Percentiles rank a stretch among this genome's conserved stretches.
These are phyloP conservation scores for Stichopus horrens DNA, from an alignment of 53 echinoderm and acorn worm species.

Conservation along the genomic window DNA sequence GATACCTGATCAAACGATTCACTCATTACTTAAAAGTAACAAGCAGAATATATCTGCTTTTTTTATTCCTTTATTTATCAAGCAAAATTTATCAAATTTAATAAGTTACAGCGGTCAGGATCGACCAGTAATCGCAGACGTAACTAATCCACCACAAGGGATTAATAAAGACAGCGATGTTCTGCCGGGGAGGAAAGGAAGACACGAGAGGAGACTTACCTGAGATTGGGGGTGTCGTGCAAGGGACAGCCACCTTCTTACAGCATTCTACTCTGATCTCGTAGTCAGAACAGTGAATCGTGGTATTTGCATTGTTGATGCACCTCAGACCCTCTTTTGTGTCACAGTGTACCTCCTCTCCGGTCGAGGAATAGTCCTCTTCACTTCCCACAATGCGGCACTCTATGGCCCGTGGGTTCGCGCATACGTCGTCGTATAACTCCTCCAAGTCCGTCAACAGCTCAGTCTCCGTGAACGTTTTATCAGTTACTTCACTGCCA, in stretches of 20 bases:
- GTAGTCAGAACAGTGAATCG: constrained; percentile 1
- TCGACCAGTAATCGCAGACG: no score
- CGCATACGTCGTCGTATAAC: constrained; percentile 42
- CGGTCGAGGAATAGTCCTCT: not conserved
- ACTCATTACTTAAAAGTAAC: no score
- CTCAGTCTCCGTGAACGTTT: constrained; percentile 47
- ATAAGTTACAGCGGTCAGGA: no score
- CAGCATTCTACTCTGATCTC: constrained; percentile 34
- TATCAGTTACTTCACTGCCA: not conserved
- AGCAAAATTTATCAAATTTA: no score
- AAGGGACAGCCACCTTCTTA: not conserved
- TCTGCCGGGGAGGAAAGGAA: no score
- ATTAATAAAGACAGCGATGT: no score
- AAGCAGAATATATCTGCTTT: no score
- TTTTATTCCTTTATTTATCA: no score
- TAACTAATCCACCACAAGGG: no score
- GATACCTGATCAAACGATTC: no score
- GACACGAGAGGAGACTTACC: not conserved
- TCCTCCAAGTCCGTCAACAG: constrained; percentile 41
- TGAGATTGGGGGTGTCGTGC: not conserved
- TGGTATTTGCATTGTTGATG: not conserved
- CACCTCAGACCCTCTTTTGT: not conserved
- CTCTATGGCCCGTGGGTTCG: constrained; percentile 38
- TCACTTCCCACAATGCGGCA: constrained; percentile 19
- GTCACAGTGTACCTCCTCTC: constrained; percentile 29